Conservation (phyloP, 2,797 vertebrate species). For the Rousettus madagascariensis region DNA sequence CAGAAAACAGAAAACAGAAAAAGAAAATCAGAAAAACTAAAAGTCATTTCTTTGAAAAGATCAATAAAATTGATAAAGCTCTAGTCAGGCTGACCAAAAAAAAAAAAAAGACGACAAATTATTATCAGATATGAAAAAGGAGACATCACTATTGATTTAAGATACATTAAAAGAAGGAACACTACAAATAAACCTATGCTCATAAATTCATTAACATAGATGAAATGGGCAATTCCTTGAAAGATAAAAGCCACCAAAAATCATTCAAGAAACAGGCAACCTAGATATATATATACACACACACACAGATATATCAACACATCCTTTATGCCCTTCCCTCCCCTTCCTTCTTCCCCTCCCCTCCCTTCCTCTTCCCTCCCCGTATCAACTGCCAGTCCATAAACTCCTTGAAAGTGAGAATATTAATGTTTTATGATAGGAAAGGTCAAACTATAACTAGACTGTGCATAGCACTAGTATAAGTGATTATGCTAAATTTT, state of each 20-base stretch:
- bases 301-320: neutral
- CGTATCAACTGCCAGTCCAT: neutral
- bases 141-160: neutral
- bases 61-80: neutral
- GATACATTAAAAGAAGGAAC: neutral
- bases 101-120: neutral
- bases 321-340: neutral
- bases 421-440: neutral
- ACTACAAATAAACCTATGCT: neutral
- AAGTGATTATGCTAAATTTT: neutral
- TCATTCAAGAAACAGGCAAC: neutral
- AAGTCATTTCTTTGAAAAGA: neutral
- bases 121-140: neutral
- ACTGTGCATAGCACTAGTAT: neutral
- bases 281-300: neutral
- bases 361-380: neutral
- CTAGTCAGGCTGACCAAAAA: neutral
- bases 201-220: neutral
- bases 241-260: neutral
- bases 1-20: neutral
- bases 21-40: neutral
- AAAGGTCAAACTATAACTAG: constrained; percentile 32
- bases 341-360: too few species aligned
- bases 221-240: neutral
- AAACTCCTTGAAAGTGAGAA: neutral